Evolutionary conservation across 2,888 invertebrate genomes (phyloP), one percentile per base, ranked within the genome.

Genomic region (Drosophila conformis): DNA sequence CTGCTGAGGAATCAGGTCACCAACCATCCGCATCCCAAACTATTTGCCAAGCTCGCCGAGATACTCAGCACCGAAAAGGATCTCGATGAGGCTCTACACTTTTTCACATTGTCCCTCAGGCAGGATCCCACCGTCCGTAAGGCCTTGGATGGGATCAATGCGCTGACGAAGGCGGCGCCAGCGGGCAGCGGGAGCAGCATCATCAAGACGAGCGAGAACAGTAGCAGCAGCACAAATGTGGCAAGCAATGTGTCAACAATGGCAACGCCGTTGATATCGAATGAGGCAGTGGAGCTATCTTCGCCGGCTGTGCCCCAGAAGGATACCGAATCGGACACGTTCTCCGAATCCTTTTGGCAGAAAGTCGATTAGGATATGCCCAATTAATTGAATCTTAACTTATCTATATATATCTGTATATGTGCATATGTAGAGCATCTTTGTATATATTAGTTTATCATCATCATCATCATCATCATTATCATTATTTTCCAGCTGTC

Each of bases 1-100:
- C 90, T 97, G 85, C 92, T 97, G 21, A 94, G 95, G 78, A 95
- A 95, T 78, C 96, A 96, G 86, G 94, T 96, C 0, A 69, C 81
- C 0, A 81, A 74, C 25, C 88, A 85, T 72, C 93, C 93, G 0
- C 91, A 92, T 70, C 89, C 90, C 38, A 91, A 91, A 59, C 80
- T 93, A 0, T 92, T 91, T 60, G 87, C 90, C 3, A 87, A 91
- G 86, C 76, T 93, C 36, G 93, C 91, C 4, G 93, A 93, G 57
- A 86, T 93, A 52, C 70, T 92, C 11, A 89, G 90, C n/a, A 65
- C 61, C 3, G 90, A 91, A 40, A 92, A 91, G 71, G 91, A 93
- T 72, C 73, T 90, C 38, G 89, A 87, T 40, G 90, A 88, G 46
- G 93, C 93, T 0, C 74, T 93, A 38, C 92, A 93, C 49, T 91